Percentiles rank a stretch among this genome's conserved stretches.
Evolutionary conservation across 2,113 vertebrate species (phyloP).

Genomic region (Lynx canadensis): DNA sequence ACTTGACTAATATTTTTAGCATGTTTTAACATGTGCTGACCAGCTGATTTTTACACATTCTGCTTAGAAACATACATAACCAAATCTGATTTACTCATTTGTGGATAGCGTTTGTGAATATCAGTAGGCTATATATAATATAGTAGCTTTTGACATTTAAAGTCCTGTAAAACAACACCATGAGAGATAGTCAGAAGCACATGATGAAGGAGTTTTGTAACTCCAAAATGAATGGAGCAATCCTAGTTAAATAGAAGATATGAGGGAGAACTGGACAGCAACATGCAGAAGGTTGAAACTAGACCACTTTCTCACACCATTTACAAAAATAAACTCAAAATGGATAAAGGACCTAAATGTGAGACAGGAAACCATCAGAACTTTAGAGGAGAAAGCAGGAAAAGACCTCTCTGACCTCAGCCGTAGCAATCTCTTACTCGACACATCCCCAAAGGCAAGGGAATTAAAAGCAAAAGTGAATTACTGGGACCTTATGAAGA

Average conservation of each 20-base stretch:
- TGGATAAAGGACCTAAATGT: too few relatives aligned
- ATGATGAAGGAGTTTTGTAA: not conserved
- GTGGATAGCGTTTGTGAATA: not conserved
- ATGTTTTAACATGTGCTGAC: not conserved
- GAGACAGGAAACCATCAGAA: too few relatives aligned
- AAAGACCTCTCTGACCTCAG: too few relatives aligned
- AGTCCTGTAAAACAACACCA: not conserved
- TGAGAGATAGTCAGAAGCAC: not conserved
- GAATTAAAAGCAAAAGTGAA: too few relatives aligned
- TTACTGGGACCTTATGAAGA: too few relatives aligned
- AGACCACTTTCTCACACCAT: too few relatives aligned
- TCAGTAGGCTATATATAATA: not conserved
- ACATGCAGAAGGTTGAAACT: too few relatives aligned
- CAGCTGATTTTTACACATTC: not conserved
- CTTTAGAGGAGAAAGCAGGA: too few relatives aligned
- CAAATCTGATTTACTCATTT: not conserved
- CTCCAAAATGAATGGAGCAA: not conserved
- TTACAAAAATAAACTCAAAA: too few relatives aligned
- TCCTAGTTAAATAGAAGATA: not conserved
- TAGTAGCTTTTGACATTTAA: not conserved
- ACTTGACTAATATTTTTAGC: not conserved
- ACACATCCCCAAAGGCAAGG: too few relatives aligned
- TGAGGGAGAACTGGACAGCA: too few relatives aligned
- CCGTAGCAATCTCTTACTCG: too few relatives aligned
- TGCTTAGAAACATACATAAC: not conserved